Percentiles rank a stretch among this genome's conserved stretches.
phyloP scores from a whole-genome alignment of 2,113 vertebrate genomes.

The Hippoglossus stenolepis region DNA sequence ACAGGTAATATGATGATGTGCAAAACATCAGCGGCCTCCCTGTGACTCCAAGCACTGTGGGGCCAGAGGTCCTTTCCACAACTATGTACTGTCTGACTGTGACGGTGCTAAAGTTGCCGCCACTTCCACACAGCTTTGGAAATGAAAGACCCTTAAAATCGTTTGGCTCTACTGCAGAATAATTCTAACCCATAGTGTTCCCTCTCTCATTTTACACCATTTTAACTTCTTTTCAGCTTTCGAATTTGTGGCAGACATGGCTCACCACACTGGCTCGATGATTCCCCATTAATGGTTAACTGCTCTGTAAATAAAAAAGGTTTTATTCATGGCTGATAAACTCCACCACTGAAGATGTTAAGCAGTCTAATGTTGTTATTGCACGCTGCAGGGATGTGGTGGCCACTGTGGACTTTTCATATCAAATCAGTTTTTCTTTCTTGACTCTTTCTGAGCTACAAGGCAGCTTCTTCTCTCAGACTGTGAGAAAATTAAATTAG shows the following conservation, averaged over 20 bases:
- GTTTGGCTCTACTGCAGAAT: too few species aligned
- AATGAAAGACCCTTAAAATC: not conserved
- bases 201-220: slow-evolving; percentile 16
- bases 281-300: slow-evolving; percentile 30
- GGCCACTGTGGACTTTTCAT: not conserved
- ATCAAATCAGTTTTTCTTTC: not conserved
- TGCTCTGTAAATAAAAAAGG: slow-evolving; percentile 5
- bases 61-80: slow-evolving; percentile 26
- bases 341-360: slow-evolving; percentile 2
- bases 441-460: not conserved
- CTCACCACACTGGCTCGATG: not conserved
- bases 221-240: slow-evolving; percentile 23
- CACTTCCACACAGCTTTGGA: slow-evolving; percentile 10
- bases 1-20: slow-evolving; percentile 32
- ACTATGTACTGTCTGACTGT: not conserved
- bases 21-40: not conserved
- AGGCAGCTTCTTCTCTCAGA: too few species aligned
- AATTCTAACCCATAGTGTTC: slow-evolving; percentile 22
- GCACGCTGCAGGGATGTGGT: slow-evolving; percentile 17
- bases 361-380: slow-evolving; percentile 18
- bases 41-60: slow-evolving; percentile 4
- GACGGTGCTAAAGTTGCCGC: not conserved
- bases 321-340: slow-evolving; percentile 31
- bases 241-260: slow-evolving; percentile 16
- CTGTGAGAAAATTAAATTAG: too few species aligned